These are phyloP conservation scores for Drosophila orena DNA, from an alignment of 1,140 invertebrate genomes.

Conservation along the genomic window DNA sequence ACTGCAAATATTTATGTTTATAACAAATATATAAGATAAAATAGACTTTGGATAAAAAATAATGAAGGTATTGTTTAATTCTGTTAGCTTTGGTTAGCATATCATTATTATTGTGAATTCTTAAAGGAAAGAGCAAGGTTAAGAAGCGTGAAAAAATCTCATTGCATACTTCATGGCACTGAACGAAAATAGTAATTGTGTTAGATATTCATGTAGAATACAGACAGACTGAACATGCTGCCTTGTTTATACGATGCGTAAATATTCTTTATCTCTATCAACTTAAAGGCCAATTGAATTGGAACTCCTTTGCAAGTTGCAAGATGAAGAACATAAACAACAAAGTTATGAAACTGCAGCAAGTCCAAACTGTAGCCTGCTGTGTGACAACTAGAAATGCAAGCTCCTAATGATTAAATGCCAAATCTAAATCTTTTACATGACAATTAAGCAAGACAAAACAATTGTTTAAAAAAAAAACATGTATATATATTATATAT, in stretches of 20 bases:
- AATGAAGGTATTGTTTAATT: conserved; percentile 30
- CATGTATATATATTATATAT: conserved; percentile 1
- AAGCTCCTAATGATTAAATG: conserved; percentile 32
- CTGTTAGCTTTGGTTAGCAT: conserved; percentile 48
- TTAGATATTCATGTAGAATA: conserved; percentile 17
- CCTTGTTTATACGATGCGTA: neutral
- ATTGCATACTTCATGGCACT: conserved; percentile 76
- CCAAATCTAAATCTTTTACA: conserved; percentile 19
- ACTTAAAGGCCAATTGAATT: neutral
- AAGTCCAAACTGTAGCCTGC: conserved; percentile 9
- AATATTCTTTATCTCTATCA: neutral
- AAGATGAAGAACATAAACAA: neutral
- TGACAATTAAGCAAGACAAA: conserved; percentile 33
- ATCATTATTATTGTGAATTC: conserved; percentile 22
- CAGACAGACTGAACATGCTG: neutral
- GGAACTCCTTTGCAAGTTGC: neutral
- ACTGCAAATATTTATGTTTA: conserved; percentile 84
- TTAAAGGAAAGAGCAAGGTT: conserved; percentile 68
- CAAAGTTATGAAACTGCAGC: neutral
- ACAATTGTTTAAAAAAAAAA: conserved; percentile 9
- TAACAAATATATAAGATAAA: conserved; percentile 63
- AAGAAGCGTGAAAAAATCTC: conserved; percentile 81
- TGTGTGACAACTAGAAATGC: conserved; percentile 32
- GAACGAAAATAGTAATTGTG: conserved; percentile 27
- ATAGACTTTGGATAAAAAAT: conserved; percentile 38